phyloP scores from a whole-genome alignment of 1,140 invertebrate species.

The Drosophila punjabiensis region DNA sequence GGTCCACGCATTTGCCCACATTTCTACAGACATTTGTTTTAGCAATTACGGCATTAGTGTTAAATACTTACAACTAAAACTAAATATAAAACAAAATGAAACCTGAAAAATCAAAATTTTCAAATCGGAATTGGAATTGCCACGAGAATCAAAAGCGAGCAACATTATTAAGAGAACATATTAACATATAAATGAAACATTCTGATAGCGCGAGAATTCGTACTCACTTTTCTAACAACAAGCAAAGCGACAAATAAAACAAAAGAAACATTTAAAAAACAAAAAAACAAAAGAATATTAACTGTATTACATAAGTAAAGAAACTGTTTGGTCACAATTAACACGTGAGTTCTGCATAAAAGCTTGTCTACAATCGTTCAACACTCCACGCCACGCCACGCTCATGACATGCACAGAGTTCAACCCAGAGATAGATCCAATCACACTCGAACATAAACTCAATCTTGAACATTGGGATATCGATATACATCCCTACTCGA shows the following conservation, averaged over 20 bases:
- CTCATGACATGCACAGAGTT: conserved; percentile 74
- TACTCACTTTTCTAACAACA: conserved; percentile 67
- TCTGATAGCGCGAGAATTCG: conserved; percentile 62
- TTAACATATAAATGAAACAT: conserved; percentile 49
- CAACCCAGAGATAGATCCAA: conserved; percentile 25
- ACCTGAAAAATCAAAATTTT: conserved; percentile 54
- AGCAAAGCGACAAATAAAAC: conserved; percentile 31
- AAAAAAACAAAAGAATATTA: conserved; percentile 50
- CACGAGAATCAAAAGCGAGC: conserved; percentile 72
- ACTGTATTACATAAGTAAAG: conserved; percentile 59
- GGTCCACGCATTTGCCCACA: conserved; percentile 73
- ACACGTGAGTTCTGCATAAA: conserved; percentile 78
- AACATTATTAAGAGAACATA: conserved; percentile 54
- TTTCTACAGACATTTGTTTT: conserved; percentile 78
- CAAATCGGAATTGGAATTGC: conserved; percentile 69
- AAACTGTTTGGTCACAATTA: conserved; percentile 73
- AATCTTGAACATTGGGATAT: background rate
- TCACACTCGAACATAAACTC: conserved; percentile 11
- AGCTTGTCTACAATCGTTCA: conserved; percentile 76
- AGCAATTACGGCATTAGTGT: conserved; percentile 76
- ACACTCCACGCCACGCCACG: conserved; percentile 60
- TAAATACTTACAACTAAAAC: conserved; percentile 73
- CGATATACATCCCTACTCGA: background rate
- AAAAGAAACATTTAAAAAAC: conserved; percentile 16
- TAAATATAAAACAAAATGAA: conserved; percentile 29